A percentile compares a stretch with the other conserved stretches of the same genome.
Evolutionary conservation across 2,888 invertebrate species (phyloP).

Genomic region (Lycia hirtaria): DNA sequence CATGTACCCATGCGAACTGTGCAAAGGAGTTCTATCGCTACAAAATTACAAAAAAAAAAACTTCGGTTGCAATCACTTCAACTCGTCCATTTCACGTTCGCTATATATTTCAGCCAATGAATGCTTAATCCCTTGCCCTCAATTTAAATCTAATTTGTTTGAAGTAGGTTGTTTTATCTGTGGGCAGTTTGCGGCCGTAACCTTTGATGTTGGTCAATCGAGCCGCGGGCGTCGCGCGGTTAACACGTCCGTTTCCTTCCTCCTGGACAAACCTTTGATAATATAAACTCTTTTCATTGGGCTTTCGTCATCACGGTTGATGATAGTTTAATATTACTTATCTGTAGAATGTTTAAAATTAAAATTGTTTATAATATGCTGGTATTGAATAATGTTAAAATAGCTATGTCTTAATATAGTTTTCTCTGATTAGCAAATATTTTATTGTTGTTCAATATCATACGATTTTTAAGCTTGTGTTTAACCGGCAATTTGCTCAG

Average conservation of each 20-base stretch:
- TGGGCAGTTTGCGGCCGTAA: conserved; percentile 44
- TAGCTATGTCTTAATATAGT: too few relatives aligned
- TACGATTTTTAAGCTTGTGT: too few relatives aligned
- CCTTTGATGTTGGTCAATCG: conserved; percentile 62
- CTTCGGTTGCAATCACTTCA: neutral
- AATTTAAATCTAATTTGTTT: conserved; percentile 3
- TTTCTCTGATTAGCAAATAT: too few relatives aligned
- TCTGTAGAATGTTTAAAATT: neutral
- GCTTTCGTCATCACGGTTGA: conserved; percentile 50
- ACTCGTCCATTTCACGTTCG: neutral
- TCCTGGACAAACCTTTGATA: conserved; percentile 48
- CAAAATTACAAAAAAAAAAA: too few relatives aligned
- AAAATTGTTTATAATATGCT: neutral
- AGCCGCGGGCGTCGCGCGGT: conserved; percentile 51
- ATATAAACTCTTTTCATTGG: conserved; percentile 70
- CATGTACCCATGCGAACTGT: too few relatives aligned
- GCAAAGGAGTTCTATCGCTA: too few relatives aligned
- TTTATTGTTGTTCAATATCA: too few relatives aligned
- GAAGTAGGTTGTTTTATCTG: conserved; percentile 45
- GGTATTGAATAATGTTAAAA: too few relatives aligned
- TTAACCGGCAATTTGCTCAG: too few relatives aligned
- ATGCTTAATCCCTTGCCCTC: conserved; percentile 4
- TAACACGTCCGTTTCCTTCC: conserved; percentile 24
- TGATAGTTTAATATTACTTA: conserved; percentile 28
- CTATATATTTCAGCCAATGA: neutral